Conservation (phyloP, 2,888 invertebrate species). For the Entomobrya multifasciata region DNA sequence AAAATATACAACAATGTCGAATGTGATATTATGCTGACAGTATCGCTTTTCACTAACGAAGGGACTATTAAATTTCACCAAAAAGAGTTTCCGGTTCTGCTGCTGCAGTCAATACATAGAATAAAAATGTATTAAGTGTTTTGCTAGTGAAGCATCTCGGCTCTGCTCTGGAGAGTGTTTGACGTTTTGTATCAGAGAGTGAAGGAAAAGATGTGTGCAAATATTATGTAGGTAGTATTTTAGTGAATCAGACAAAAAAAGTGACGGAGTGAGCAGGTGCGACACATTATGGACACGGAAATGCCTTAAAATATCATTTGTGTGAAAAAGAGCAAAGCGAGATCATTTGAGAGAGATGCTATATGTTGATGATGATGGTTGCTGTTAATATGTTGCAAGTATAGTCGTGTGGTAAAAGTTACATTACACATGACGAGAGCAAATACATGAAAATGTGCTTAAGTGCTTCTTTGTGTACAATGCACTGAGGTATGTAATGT, state of each 20-base stretch:
- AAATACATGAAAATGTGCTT: constrained; percentile 63
- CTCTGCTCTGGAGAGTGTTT: constrained; percentile 19
- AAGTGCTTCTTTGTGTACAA: constrained; percentile 72
- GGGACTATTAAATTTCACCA: constrained; percentile 52
- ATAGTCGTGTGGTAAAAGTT: background rate
- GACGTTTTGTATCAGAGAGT: constrained; percentile 41
- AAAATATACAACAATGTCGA: background rate
- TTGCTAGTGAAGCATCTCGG: constrained; percentile 22
- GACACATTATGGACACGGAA: constrained; percentile 56
- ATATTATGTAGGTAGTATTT: constrained; percentile 32
- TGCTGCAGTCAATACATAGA: background rate
- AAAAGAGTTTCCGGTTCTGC: constrained; percentile 57
- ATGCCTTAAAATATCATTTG: constrained; percentile 64
- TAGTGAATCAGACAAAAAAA: constrained; percentile 55
- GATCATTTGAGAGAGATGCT: constrained; percentile 13
- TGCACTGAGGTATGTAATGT: constrained; percentile 68
- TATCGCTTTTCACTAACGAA: constrained; percentile 56
- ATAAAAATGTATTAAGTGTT: background rate
- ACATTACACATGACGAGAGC: constrained; percentile 9
- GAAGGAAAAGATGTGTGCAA: constrained; percentile 38
- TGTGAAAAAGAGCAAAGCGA: no score
- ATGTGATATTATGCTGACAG: background rate
- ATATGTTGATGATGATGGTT: constrained; percentile 15
- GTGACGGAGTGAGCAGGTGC: constrained; percentile 68
- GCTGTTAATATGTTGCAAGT: background rate